Conservation (phyloP, 2,113 vertebrate genomes). For the Felis chaus region DNA sequence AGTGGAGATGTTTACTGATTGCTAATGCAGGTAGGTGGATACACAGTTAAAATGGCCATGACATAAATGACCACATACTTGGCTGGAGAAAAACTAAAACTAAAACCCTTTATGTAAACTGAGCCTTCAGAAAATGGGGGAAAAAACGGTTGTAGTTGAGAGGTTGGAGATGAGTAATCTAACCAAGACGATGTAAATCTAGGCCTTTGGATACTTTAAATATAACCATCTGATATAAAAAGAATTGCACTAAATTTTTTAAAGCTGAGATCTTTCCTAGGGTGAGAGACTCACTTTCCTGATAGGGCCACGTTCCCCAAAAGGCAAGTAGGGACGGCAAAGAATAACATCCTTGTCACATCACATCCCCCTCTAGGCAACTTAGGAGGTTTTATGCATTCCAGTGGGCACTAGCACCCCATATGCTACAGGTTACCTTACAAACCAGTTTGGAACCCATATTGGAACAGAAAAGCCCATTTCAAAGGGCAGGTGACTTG, state of each 20-base stretch:
- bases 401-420: background rate
- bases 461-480: background rate
- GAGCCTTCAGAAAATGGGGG: slow-evolving; percentile 40
- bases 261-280: slow-evolving; percentile 69
- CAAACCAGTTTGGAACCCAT: background rate
- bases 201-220: slow-evolving; percentile 73
- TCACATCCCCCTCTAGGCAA: background rate
- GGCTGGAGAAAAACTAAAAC: slow-evolving; percentile 55
- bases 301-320: slow-evolving; percentile 32
- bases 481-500: slow-evolving; percentile 28
- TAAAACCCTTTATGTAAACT: slow-evolving; percentile 61
- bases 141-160: slow-evolving; percentile 42
- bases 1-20: background rate
- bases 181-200: slow-evolving; percentile 72
- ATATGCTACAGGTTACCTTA: background rate
- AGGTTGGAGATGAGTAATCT: slow-evolving; percentile 70
- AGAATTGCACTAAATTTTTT: slow-evolving; percentile 72
- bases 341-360: background rate
- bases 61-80: slow-evolving; percentile 38
- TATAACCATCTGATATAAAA: slow-evolving; percentile 76
- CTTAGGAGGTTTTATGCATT: background rate
- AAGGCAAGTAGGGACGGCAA: slow-evolving; percentile 50
- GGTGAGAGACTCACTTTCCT: slow-evolving; percentile 73
- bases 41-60: background rate
- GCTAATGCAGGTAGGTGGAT: background rate